These are phyloP conservation scores for Tipula vernalis DNA, from an alignment of 2,888 invertebrate species.

Conservation along the genomic window DNA sequence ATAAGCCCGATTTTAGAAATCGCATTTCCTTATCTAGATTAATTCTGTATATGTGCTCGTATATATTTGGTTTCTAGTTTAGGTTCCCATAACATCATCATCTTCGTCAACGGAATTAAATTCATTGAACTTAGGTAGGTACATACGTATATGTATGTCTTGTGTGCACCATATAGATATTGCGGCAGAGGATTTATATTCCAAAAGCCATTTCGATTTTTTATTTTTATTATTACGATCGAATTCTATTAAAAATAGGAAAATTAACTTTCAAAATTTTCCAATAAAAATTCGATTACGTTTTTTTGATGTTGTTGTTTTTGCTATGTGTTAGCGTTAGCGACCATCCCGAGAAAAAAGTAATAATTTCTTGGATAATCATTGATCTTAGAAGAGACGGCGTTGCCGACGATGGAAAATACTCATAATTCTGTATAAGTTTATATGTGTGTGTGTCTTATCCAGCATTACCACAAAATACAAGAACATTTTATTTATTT, in stretches of 20 bases:
- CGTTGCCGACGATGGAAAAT: neutral
- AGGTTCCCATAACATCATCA: neutral
- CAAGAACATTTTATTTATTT: neutral
- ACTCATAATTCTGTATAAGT: neutral
- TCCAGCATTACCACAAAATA: neutral
- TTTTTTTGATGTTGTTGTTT: neutral
- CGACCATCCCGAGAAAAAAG: neutral
- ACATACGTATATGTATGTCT: neutral
- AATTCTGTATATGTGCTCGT: neutral
- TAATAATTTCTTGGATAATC: conserved; percentile 4
- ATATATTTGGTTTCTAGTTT: neutral
- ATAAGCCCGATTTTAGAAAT: neutral
- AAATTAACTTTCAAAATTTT: neutral
- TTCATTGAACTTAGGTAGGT: neutral
- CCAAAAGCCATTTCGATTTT: neutral
- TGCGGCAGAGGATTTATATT: neutral
- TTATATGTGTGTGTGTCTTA: neutral
- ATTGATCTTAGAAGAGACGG: neutral
- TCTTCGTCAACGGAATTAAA: neutral
- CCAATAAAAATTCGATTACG: neutral
- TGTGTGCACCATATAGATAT: neutral
- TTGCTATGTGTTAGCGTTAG: neutral
- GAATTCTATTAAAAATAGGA: neutral
- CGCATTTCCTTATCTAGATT: neutral
- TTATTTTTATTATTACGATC: neutral